These are phyloP conservation scores for Drosophila anomelani DNA, from an alignment of 2,888 invertebrate genomes.

Conservation along the genomic window DNA sequence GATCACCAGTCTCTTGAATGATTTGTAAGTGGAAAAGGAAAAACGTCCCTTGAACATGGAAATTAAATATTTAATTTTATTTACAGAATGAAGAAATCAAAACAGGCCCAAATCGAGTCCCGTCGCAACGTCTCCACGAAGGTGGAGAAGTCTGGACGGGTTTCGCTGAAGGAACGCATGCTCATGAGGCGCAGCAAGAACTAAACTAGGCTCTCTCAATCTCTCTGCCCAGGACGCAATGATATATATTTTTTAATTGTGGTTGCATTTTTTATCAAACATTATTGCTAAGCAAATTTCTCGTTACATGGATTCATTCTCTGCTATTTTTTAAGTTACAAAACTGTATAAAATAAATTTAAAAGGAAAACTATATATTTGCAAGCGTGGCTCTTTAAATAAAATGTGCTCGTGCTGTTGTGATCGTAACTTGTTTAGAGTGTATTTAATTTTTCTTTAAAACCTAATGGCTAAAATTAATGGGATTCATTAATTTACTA, in stretches of 20 bases:
- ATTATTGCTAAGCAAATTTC: constrained; percentile 42
- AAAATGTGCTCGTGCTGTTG: constrained; percentile 18
- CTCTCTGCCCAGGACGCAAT: background rate
- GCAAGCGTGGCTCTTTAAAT: constrained; percentile 11
- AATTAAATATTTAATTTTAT: background rate
- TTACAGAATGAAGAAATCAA: constrained; percentile 82
- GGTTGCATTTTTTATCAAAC: constrained; percentile 31
- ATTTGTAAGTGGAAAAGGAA: constrained; percentile 87
- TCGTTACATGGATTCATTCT: constrained; percentile 41
- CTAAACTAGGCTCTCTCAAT: constrained; percentile 24
- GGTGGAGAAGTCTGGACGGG: constrained; percentile 76
- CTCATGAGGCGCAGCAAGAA: constrained; percentile 81
- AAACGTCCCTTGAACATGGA: accelerated
- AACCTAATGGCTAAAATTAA: background rate
- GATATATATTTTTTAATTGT: constrained; percentile 36
- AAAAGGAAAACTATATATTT: constrained; percentile 2
- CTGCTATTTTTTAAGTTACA: constrained; percentile 41
- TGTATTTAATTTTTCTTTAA: background rate
- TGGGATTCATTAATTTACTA: background rate
- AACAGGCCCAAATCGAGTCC: constrained; percentile 76
- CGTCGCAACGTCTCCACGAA: constrained; percentile 78
- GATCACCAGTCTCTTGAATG: constrained; percentile 92
- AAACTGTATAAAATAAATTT: constrained; percentile 28
- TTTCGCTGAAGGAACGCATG: constrained; percentile 82
- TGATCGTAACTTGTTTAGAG: background rate